Evolutionary conservation across 2,888 invertebrate genomes (phyloP), one percentile per base, ranked within the genome.

Genomic region (Hanleya hanleyi): DNA sequence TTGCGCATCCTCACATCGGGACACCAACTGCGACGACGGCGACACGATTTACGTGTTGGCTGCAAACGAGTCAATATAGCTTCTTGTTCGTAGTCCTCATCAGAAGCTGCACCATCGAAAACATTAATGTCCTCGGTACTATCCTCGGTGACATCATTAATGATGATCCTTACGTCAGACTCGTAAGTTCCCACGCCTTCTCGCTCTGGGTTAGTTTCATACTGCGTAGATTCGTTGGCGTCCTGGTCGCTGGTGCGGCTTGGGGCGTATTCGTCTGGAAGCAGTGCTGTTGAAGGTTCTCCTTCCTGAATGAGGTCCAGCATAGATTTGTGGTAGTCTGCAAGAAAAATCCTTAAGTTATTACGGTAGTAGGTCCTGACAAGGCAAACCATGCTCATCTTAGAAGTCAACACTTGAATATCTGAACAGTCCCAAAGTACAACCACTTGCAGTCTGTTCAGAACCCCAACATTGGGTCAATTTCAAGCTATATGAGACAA

Each of bases 71-170:
- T 37, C n/a, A 37, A 5, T 12, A 41, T 41, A 18, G 64, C 36
- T 26, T 80, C 78, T 62, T 80, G 78, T 47, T 79, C 80, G 38
- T 66, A 71, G 51, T 72, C 66, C 37, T 69, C 66, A 49, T 72
- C 67, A 18, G 68, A 33, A 32, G 71, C 62, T 29, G 80, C 71
- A 65, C 76, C 76, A 22, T 79, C 75, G 22, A 74, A 73, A 49
- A 76, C 76, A 37, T 81, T 51, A 37, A 50, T 71, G 32, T 70
- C 70, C 37, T 75, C 72, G 7, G 81, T 77, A 74, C 84, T 86
- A 49, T 86, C 87, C 5, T 84, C 80, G 1, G 88, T 88, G 51
- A 86, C 83, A 49, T 87, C 88, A 74, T 88, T 89, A 36, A 89
- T 83, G 74, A 83, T 84, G 77, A 89, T 87, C 36, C 80, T 81